Evolutionary conservation across 2,888 invertebrate genomes (phyloP), one percentile per base, ranked within the genome.

Genomic region (Monoplex corrugatus): DNA sequence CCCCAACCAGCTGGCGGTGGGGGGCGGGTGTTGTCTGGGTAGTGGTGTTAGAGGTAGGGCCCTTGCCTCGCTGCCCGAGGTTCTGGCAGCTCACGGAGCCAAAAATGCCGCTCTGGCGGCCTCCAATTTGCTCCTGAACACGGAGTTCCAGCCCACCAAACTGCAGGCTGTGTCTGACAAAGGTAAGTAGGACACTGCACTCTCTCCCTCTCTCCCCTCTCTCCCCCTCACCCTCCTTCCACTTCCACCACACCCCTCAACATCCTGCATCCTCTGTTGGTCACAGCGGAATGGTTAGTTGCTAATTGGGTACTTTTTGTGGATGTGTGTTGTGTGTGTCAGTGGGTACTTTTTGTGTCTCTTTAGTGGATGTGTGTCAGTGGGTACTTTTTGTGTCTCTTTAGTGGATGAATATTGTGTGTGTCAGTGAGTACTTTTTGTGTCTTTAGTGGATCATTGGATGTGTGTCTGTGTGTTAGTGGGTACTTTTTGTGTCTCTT

Each of bases 1-100:
- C 78, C 93, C 95, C 19, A 94, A 95, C 92, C 78, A 80, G 43
- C 28, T 80, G 78, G 78, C 78, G 1, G 28, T 80, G 78, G 78
- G 78, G 6, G 38, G 75, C 38, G 75, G 32, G 13, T n/a, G n/a
- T n/a, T n/a, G n/a, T n/a, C n/a, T n/a, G n/a, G 78, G 78, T 5
- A 93, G 94, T 86, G 90, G 92, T n/a, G 90, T 91, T 87, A 93
- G 92, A 89, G 92, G 92, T 88, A 92, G 92, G 87, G 92, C 92
- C 80, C 88, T 94, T 72, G 94, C 94, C 83, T 93, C 93, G 89
- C 91, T 95, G 91, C 94, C 95, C 90, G 94, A 95, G 90, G 92
- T 99, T 44, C 97, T 99, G 90, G 98, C 98, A n/a, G 97, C 99
- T 0, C 97, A 99, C 88, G 98, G 98, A 91, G 98, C 98, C 0